Percentiles rank a stretch among this genome's conserved stretches.
Conservation (phyloP, 2,113 vertebrate species). For the Gulo gulo region DNA sequence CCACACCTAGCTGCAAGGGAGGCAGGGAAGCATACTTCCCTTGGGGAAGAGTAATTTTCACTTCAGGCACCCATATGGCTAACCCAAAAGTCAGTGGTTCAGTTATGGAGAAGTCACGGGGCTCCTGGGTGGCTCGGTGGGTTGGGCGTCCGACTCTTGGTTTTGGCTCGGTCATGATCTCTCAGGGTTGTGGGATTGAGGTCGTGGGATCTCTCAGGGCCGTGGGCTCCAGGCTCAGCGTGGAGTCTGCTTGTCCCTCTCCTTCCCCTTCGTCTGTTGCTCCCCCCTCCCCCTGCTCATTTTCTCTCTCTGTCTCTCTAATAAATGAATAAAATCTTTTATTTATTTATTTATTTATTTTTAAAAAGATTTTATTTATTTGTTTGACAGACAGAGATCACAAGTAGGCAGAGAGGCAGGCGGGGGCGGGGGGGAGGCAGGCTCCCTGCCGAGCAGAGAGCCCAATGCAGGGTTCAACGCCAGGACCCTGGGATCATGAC, state of each 20-base stretch:
- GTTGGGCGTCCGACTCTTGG: neutral
- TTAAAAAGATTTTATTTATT: too few species aligned
- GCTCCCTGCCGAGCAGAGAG: too few species aligned
- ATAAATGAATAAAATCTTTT: too few species aligned
- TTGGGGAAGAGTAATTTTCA: neutral
- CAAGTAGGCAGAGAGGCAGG: too few species aligned
- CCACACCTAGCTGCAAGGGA: constrained; percentile 43
- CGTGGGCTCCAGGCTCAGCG: neutral
- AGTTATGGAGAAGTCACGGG: neutral
- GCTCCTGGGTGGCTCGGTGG: neutral
- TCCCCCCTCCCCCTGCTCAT: neutral
- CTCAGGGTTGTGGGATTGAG: neutral
- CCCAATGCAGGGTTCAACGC: too few species aligned
- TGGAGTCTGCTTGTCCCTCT: neutral
- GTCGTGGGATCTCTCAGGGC: neutral
- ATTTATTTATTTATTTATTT: too few species aligned
- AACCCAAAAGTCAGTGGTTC: neutral
- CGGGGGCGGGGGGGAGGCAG: too few species aligned
- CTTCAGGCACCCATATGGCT: neutral
- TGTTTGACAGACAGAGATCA: too few species aligned
- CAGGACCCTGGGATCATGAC: too few species aligned
- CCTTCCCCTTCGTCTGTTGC: neutral
- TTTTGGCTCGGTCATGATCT: neutral
- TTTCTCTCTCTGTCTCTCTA: too few species aligned
- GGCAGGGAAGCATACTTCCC: neutral